phyloP scores from a whole-genome alignment of 2,888 invertebrate species.

The Caenorhabditis japonica region DNA sequence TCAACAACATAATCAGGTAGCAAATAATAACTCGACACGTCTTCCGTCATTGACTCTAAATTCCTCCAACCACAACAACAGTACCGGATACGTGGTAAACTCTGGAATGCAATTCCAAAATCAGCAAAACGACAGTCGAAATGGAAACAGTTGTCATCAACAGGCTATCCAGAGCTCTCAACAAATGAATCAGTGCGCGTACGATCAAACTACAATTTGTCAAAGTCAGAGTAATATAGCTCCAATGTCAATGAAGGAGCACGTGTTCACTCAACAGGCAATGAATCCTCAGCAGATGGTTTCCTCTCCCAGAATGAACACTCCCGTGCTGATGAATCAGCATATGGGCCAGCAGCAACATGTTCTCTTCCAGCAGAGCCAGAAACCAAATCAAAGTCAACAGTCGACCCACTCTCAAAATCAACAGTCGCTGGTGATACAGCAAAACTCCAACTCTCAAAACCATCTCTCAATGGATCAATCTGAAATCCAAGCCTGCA shows the following conservation, averaged over 20 bases:
- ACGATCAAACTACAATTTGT: constrained; percentile 26
- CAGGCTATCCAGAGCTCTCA: background rate
- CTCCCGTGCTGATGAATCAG: constrained; percentile 6
- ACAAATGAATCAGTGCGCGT: constrained; percentile 17
- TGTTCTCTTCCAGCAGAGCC: background rate
- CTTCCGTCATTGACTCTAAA: constrained; percentile 26
- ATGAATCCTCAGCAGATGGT: constrained; percentile 21
- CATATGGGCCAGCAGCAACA: constrained; percentile 8
- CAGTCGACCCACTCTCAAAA: background rate
- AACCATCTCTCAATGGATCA: constrained; percentile 17
- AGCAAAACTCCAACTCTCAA: constrained; percentile 3
- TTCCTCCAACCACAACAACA: constrained; percentile 10
- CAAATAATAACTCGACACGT: constrained; percentile 4
- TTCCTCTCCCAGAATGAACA: constrained; percentile 11
- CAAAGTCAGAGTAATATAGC: constrained; percentile 16
- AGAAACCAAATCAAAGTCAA: constrained; percentile 1
- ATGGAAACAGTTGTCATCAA: too few species aligned
- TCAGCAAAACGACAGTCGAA: background rate
- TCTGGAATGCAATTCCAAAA: constrained; percentile 5
- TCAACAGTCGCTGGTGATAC: constrained; percentile 5
- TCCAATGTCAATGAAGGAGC: constrained; percentile 18
- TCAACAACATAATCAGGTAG: constrained; percentile 30
- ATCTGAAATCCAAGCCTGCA: constrained; percentile 23
- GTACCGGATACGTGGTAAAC: background rate
- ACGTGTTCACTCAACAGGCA: constrained; percentile 27